Evolutionary conservation across 2,888 invertebrate species (phyloP).

Genomic region (Tetanocera ferruginea): DNA sequence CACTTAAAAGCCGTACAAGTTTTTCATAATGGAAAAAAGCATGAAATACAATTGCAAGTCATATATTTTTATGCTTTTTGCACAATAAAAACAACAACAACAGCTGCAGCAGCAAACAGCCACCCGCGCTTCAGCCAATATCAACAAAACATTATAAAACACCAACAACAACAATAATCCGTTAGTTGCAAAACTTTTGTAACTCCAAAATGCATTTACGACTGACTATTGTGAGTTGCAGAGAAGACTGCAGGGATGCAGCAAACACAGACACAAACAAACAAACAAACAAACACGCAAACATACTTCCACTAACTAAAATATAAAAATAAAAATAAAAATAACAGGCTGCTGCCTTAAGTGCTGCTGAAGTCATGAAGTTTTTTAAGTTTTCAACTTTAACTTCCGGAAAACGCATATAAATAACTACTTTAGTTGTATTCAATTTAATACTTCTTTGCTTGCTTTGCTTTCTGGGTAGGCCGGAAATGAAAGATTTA

Average conservation of each 20-base stretch:
- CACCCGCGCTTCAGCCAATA: background rate
- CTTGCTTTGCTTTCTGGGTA: no score
- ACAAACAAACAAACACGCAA: no score
- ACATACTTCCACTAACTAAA: no score
- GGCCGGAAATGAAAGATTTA: no score
- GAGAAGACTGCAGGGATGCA: background rate
- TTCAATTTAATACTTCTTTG: no score
- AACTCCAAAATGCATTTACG: constrained; percentile 7
- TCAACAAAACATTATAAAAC: background rate
- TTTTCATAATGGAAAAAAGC: no score
- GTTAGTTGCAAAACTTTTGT: background rate
- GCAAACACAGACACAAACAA: no score
- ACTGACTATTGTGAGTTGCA: background rate
- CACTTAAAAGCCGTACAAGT: no score
- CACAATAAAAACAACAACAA: background rate
- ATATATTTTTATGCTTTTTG: background rate
- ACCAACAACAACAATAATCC: constrained; percentile 10
- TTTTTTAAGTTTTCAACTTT: constrained; percentile 4
- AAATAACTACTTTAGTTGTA: no score
- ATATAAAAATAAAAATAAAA: no score
- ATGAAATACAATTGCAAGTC: no score
- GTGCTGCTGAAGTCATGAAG: constrained; percentile 3
- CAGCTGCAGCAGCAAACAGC: background rate
- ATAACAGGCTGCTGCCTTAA: background rate
- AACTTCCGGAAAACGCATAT: background rate